Evolutionary conservation across 2,113 vertebrate genomes (phyloP).

Genomic region (Todiramphus saurophagus): DNA sequence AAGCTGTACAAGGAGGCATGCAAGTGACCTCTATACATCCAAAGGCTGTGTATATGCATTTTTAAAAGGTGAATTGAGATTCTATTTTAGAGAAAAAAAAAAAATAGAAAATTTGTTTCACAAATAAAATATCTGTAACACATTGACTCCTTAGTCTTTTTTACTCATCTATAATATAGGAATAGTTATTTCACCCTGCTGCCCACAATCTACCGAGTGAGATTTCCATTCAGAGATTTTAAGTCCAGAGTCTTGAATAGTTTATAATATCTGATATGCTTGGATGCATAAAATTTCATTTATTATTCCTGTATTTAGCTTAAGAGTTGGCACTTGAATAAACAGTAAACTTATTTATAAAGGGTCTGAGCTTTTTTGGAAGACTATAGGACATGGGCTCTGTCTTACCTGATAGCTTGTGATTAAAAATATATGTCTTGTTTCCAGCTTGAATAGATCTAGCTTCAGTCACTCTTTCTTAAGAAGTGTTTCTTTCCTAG

Average conservation of each 20-base stretch:
- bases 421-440: neutral
- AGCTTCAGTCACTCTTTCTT: neutral
- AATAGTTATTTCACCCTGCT: neutral
- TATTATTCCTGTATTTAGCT: neutral
- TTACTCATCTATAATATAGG: neutral
- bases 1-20: neutral
- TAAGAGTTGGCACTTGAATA: neutral
- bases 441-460: neutral
- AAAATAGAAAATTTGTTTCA: neutral
- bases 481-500: neutral
- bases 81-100: neutral
- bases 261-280: neutral
- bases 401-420: neutral
- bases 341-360: neutral
- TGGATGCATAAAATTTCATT: neutral
- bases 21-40: neutral
- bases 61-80: neutral
- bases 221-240: neutral
- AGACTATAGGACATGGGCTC: neutral
- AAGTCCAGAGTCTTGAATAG: neutral
- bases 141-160: neutral
- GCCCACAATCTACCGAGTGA: accelerated
- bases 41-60: neutral
- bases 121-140: neutral
- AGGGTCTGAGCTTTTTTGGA: neutral